These are phyloP conservation scores for Pseudomyrmex sp. DNA, from an alignment of 1,140 invertebrate species.

Conservation along the genomic window DNA sequence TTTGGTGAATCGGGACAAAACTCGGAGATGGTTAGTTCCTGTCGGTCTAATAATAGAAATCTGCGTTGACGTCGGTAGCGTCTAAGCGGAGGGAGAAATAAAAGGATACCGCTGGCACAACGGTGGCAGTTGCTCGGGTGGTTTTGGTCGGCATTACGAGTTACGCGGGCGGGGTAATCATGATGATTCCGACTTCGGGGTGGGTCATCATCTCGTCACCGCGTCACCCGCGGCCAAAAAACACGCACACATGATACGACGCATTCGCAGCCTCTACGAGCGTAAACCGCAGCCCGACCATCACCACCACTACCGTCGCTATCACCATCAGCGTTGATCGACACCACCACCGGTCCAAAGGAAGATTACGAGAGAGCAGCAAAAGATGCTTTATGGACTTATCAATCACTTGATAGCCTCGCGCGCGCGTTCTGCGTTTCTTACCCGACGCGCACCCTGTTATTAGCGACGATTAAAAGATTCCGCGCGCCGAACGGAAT, in stretches of 20 bases:
- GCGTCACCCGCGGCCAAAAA: conserved; percentile 83
- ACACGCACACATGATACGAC: conserved; percentile 66
- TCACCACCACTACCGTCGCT: background rate
- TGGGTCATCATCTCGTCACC: conserved; percentile 85
- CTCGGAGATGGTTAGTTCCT: conserved; percentile 62
- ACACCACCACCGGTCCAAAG: conserved; percentile 17
- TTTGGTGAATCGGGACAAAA: conserved; percentile 37
- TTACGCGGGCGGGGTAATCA: conserved; percentile 83
- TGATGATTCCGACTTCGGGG: conserved; percentile 82
- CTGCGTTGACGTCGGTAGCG: conserved; percentile 54
- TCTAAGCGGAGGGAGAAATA: background rate
- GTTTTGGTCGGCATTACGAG: conserved; percentile 80
- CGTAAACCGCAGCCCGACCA: background rate
- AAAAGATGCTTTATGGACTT: conserved; percentile 83
- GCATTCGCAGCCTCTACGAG: conserved; percentile 17
- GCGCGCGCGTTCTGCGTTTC: conserved; percentile 63
- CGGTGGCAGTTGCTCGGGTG: conserved; percentile 80
- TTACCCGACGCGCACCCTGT: conserved; percentile 78
- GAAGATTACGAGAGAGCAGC: conserved; percentile 46
- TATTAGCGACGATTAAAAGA: conserved; percentile 85
- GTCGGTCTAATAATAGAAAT: conserved; percentile 71
- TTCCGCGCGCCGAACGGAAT: conserved; percentile 77
- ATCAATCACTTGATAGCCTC: conserved; percentile 85
- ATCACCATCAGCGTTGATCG: background rate
- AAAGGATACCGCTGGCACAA: conserved; percentile 62